These are phyloP conservation scores for Brachionus angularis DNA, from an alignment of 1,140 invertebrate genomes.

Conservation along the genomic window DNA sequence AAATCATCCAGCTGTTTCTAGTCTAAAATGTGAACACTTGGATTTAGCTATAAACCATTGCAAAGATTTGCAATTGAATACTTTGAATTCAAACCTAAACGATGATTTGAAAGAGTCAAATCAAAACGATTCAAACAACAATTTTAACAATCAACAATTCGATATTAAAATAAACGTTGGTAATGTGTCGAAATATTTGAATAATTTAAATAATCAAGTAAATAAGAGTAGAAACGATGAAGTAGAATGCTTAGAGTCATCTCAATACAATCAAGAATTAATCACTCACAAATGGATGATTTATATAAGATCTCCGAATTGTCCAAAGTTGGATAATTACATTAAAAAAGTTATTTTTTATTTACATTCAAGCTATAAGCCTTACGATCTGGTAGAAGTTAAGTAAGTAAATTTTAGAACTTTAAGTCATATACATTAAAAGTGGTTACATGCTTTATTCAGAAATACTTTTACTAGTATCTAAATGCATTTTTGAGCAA, in stretches of 20 bases:
- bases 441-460: no score
- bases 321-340: slow-evolving; percentile 64
- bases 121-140: no score
- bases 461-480: no score
- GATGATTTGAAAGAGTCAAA: slow-evolving; percentile 46
- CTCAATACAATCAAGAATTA: slow-evolving; percentile 27
- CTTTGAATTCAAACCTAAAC: slow-evolving; percentile 31
- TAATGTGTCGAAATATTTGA: slow-evolving; percentile 74
- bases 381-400: slow-evolving; percentile 78
- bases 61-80: neutral
- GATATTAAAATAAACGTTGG: slow-evolving; percentile 66
- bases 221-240: neutral
- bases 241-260: no score
- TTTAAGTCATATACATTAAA: no score
- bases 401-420: slow-evolving; percentile 58
- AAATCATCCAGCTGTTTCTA: slow-evolving; percentile 42
- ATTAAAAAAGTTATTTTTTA: slow-evolving; percentile 73
- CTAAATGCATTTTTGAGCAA: no score
- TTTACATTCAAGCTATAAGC: slow-evolving; percentile 77
- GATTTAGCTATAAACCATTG: neutral
- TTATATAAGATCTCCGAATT: slow-evolving; percentile 69
- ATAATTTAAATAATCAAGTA: slow-evolving; percentile 44
- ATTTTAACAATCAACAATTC: slow-evolving; percentile 49
- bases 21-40: slow-evolving; percentile 32
- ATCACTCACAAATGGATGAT: slow-evolving; percentile 80